Conservation (phyloP, 1,140 invertebrate species). For the Pteromalus puparum region DNA sequence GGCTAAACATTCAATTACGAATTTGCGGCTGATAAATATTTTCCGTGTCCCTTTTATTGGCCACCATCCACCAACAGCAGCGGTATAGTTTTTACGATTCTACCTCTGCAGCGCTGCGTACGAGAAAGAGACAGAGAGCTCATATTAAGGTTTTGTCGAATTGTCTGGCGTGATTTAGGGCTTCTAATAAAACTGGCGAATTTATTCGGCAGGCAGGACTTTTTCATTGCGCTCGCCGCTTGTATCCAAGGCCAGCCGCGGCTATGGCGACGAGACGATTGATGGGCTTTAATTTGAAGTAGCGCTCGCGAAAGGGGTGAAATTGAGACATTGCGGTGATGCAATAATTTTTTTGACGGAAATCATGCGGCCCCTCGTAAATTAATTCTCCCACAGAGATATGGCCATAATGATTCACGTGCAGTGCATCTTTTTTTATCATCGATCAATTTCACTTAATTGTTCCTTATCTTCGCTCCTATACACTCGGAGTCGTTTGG, state of each 20-base stretch:
- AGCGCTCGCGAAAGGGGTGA: constrained; percentile 8
- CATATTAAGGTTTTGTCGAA: constrained; percentile 36
- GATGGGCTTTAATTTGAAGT: constrained; percentile 53
- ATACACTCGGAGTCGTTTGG: neutral
- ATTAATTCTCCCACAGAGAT: neutral
- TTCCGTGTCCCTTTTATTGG: constrained; percentile 12
- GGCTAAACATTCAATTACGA: constrained; percentile 46
- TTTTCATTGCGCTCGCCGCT: neutral
- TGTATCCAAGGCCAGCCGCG: neutral
- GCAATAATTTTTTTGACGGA: constrained; percentile 30
- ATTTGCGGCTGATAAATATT: constrained; percentile 48
- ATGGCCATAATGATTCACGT: neutral
- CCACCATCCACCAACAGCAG: neutral
- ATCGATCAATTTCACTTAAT: constrained; percentile 48
- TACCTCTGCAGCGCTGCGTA: neutral
- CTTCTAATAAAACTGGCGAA: constrained; percentile 49
- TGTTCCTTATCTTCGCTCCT: neutral
- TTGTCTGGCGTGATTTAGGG: constrained; percentile 49
- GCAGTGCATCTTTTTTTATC: constrained; percentile 32
- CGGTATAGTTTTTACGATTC: constrained; percentile 13
- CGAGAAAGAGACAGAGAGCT: neutral
- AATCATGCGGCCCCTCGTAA: constrained; percentile 17
- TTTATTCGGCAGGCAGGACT: constrained; percentile 34
- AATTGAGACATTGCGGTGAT: constrained; percentile 43
- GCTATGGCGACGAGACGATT: constrained; percentile 36